Base-by-base conservation (phyloP, 2,888 invertebrate species). In the Coleophora deauratella region DNA sequence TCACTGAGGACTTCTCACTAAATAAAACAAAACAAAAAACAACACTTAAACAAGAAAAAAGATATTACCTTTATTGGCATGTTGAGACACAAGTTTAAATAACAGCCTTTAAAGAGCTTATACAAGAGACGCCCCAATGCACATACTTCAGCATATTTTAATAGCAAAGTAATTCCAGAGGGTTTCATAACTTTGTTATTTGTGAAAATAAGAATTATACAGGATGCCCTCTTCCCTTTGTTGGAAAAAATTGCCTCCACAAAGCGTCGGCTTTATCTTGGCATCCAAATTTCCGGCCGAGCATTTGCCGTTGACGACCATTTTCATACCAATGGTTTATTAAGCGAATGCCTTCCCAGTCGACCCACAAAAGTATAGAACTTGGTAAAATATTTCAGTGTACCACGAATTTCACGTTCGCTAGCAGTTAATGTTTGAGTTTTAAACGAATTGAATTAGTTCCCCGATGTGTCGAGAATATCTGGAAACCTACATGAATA, bases 321-420 rank as follows among this genome's bases (percentile, higher is more conserved):
- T 58, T 50, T 59, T 54, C 54, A 55, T 54, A 54, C 57, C 51
- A 44, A 55, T 66, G 61, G 67, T 70, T 66, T 71, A 74, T 67
- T 65, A 70, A 62, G 61, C 51, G 60, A 66, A 69, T 68, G 63
- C 52, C 51, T 43, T 35, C 38, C 50, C 54, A 41, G 50, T 49
- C 6, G 52, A 49, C 44, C 49, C 51, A 50, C 51, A 55, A 62
- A 70, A 69, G 60, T 63, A 57, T 51, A 39, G 54, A 60, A 57
- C 55, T 48, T 60, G 37, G 37, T 57, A 52, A 55, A 57, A 57
- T 60, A 57, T 59, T 51, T 47, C 48, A 55, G 50, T 59, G 50
- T 49, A 51, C 49, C 35, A 34, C 27, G 42, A 45, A 46, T 48
- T 41, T 39, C 33, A n/a, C 15, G 12, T 52, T 49, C 47, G 41